Evolutionary conservation across 92 coral and sea anemone genomes (phyloP).

Genomic region (Zoanthus sansibaricus): DNA sequence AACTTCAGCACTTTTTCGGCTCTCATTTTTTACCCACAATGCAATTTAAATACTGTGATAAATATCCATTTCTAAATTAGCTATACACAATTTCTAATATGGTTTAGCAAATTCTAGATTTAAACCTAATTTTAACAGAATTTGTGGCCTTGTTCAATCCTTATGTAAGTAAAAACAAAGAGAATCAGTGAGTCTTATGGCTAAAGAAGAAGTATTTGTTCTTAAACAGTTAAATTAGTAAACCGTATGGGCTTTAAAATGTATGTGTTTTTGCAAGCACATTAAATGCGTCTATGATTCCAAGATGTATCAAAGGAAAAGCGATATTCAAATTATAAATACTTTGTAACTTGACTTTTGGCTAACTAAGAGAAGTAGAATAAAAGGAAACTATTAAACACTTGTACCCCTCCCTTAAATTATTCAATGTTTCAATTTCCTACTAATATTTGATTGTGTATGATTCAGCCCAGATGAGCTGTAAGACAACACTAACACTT

Average conservation of each 20-base stretch:
- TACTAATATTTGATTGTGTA: background rate
- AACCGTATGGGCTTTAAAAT: background rate
- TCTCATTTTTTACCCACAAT: background rate
- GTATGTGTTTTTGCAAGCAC: background rate
- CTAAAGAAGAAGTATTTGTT: background rate
- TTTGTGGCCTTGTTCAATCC: too few species aligned
- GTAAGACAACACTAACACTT: background rate
- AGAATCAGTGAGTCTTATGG: background rate
- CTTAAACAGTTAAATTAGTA: background rate
- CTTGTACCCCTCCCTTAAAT: background rate
- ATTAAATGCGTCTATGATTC: background rate
- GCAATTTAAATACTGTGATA: background rate
- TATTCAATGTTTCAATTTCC: background rate
- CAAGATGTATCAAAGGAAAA: background rate
- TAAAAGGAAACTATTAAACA: background rate
- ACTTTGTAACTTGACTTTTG: background rate
- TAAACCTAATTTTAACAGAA: too few species aligned
- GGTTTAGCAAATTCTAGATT: too few species aligned
- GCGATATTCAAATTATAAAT: background rate
- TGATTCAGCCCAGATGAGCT: background rate
- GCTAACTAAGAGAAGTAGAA: background rate
- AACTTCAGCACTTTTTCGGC: background rate
- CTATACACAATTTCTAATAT: too few species aligned
- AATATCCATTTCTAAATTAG: background rate
- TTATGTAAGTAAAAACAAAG: background rate